Base-by-base conservation (phyloP, 2,888 invertebrate genomes). In the Glyphotaelius pellucidus region DNA sequence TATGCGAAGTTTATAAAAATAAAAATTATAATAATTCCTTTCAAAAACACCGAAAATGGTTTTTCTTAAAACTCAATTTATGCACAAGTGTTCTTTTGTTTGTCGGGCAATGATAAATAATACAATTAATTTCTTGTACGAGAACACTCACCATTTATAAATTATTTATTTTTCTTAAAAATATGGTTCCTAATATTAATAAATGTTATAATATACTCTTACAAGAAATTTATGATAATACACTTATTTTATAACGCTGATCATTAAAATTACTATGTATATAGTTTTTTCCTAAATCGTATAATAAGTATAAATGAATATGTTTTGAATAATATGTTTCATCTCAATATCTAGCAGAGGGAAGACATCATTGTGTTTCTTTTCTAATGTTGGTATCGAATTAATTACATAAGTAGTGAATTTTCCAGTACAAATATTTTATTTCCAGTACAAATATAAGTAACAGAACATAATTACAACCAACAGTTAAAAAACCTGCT, bases 281-380 rank as follows among this genome's bases (percentile, higher is more conserved):
- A 83, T 83, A 83, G 19, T 83, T 32, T 83, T 30, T 83, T 83
- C 35, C 32, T 35, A 83, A 32, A 35, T 83, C 35, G 25, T 83
- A 83, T 12, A 83, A 83, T 38, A 38, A 35, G 14, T 38, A 38
- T 38, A 85, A 42, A 85, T 85, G 85, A 38, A 85, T 85, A 38
- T 42, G n/a, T 38, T 84, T 85, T 85, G 42, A 85, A 38, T 67
- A 67, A 67, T 85, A 85, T 38, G n/a, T 85, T 38, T 85, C 38
- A 85, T 85, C 38, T 38, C 85, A n/a, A 42, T n/a, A 85, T 83
- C 5, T 35, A 47, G 35, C 35, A 83, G 15, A 32, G 35, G 83
- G 83, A 83, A 83, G 83, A 83, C 83, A 32, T 83, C 19, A 32
- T 83, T 83, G 83, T 83, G 83, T 83, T 83, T 83, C 32, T 32